Evolutionary conservation across 2,888 invertebrate species (phyloP), one percentile per base, ranked within the genome.

Genomic region (Lycocerus yunnanus): DNA sequence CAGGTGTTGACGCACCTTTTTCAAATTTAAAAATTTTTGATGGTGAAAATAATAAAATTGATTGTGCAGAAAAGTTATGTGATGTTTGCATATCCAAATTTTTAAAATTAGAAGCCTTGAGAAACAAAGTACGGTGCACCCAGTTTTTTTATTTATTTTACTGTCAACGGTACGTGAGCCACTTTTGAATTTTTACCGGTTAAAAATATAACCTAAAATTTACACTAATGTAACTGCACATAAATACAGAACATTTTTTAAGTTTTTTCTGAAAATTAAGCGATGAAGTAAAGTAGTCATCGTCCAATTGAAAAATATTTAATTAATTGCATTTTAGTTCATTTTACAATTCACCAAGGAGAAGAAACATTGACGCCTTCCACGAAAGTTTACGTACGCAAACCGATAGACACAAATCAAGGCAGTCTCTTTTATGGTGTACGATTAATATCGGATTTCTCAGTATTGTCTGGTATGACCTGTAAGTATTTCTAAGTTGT

Each of bases 381-480:
- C 43, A 43, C 43, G 43, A 43, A 43, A n/a, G 2, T 43, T n/a
- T 43, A 43, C 43, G 43, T 43, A 6, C 5, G 6, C 43, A n/a
- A 43, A 43, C 6, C n/a, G 43, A 43, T n/a, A n/a, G 43, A 43
- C n/a, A 58, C 13, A 74, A 74, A 43, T 21, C 68, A 18, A 71
- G 61, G 69, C 43, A 60, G 5, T 70, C 90, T 16, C 82, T 91
- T n/a, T 88, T 89, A 78, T 92, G 92, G 91, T 90, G 91, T 66
- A 81, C 87, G 11, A 83, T 92, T 14, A 92, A 92, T 82, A 86
- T 88, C n/a, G 82, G 86, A 10, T 80, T 92, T 21, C 85, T 92
- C 24, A 81, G 89, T 13, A 81, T 91, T 68, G 86, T 92, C 58
- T 82, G 89, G 9, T 91, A 90, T 82, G 92, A 92, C 82, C 86